Evolutionary conservation across 2,113 vertebrate genomes (phyloP).

Genomic region (Potamarius usumacintae): DNA sequence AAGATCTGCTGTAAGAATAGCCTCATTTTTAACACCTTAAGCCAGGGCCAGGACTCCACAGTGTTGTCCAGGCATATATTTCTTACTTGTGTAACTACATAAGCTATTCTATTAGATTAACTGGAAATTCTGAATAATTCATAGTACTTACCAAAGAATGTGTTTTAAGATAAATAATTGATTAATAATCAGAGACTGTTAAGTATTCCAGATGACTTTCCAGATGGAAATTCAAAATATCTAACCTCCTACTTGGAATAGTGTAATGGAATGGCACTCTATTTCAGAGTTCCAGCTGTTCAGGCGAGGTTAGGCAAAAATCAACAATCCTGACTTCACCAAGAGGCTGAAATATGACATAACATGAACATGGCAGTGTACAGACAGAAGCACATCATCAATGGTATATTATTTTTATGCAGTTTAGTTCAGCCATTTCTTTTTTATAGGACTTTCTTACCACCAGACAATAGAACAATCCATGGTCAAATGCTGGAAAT

Average conservation of each 20-base stretch:
- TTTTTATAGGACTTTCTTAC: neutral
- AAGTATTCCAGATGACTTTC: neutral
- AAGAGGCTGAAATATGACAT: constrained; percentile 1
- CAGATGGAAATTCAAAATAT: constrained; percentile 17
- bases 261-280: neutral
- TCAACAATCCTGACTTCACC: neutral
- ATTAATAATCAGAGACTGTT: constrained; percentile 2
- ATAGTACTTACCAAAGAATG: neutral
- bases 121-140: neutral
- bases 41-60: neutral
- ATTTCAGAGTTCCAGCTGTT: neutral
- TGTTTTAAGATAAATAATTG: constrained; percentile 8
- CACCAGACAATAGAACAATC: neutral
- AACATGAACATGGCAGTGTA: neutral
- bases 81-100: neutral
- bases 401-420: neutral
- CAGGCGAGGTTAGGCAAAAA: neutral
- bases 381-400: neutral
- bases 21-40: neutral
- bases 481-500: neutral
- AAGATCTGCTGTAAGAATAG: neutral
- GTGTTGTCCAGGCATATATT: neutral
- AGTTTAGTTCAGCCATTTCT: neutral
- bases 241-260: constrained; percentile 14
- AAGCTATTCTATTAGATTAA: neutral